phyloP scores from a whole-genome alignment of 2,113 vertebrate genomes.

The Gymnocephalus cernua region DNA sequence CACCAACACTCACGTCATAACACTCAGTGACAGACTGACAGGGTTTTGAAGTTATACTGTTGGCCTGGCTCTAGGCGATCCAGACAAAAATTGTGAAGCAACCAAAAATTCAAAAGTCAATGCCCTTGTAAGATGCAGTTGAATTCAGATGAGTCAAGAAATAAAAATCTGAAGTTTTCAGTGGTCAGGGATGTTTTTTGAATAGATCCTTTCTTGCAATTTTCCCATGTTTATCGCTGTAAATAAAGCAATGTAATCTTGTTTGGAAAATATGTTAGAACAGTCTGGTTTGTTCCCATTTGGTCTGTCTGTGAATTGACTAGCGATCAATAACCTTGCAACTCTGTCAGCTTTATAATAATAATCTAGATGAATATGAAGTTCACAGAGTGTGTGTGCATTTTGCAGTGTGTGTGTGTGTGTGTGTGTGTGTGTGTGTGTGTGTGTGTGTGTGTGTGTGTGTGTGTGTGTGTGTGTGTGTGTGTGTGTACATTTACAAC shows the following conservation, averaged over 20 bases:
- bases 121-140: neutral
- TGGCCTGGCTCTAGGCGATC: no score
- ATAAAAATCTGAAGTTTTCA: neutral
- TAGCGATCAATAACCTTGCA: slow-evolving; percentile 58
- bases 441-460: neutral
- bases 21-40: no score
- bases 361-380: slow-evolving; percentile 42
- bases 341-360: slow-evolving; percentile 46
- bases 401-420: neutral
- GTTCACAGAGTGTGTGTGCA: neutral
- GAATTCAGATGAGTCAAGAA: neutral
- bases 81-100: neutral
- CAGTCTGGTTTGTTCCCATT: slow-evolving; percentile 40
- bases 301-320: slow-evolving; percentile 42
- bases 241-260: slow-evolving; percentile 33
- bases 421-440: slow-evolving; percentile 4
- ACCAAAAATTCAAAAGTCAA: neutral
- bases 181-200: neutral
- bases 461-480: slow-evolving; percentile 15
- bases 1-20: no score
- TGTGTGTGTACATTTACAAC: slow-evolving; percentile 42
- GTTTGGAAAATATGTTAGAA: slow-evolving; percentile 33
- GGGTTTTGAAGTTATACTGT: no score
- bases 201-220: neutral
- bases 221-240: slow-evolving; percentile 24